Conservation (phyloP, 2,797 vertebrate genomes). For the Xiphorhynchus erythropygius region DNA sequence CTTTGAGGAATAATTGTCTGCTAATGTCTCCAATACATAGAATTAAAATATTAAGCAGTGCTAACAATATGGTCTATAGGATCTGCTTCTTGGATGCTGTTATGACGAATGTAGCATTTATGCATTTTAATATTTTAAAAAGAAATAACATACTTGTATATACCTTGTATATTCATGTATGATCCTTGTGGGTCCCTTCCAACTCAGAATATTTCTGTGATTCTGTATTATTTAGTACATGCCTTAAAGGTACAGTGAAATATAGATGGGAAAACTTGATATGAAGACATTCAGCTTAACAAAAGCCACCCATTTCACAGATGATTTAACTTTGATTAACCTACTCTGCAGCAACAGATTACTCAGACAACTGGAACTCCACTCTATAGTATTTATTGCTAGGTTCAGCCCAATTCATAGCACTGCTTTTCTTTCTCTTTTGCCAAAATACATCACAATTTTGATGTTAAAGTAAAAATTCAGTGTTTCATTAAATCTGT, state of each 20-base stretch:
- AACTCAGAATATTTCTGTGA: background rate
- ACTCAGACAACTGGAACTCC: conserved; percentile 77
- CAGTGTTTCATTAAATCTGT: conserved; percentile 75
- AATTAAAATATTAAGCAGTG: background rate
- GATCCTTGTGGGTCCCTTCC: background rate
- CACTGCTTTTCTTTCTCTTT: conserved; percentile 73
- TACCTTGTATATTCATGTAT: background rate
- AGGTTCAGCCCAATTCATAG: conserved; percentile 75
- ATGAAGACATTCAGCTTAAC: conserved; percentile 75
- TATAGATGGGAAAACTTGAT: conserved; percentile 65
- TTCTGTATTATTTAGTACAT: background rate
- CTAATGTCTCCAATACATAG: background rate
- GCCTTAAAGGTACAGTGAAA: conserved; percentile 59
- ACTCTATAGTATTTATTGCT: conserved; percentile 73
- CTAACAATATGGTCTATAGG: background rate
- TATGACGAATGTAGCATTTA: background rate
- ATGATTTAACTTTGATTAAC: conserved; percentile 83
- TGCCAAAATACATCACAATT: conserved; percentile 80
- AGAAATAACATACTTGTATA: background rate
- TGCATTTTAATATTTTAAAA: background rate
- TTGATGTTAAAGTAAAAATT: conserved; percentile 80
- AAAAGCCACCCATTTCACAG: conserved; percentile 83
- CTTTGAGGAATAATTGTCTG: background rate
- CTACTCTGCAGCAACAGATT: conserved; percentile 77
- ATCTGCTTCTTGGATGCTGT: background rate